phyloP scores from a whole-genome alignment of 2,888 invertebrate species.

The Cerastis rubricosa region DNA sequence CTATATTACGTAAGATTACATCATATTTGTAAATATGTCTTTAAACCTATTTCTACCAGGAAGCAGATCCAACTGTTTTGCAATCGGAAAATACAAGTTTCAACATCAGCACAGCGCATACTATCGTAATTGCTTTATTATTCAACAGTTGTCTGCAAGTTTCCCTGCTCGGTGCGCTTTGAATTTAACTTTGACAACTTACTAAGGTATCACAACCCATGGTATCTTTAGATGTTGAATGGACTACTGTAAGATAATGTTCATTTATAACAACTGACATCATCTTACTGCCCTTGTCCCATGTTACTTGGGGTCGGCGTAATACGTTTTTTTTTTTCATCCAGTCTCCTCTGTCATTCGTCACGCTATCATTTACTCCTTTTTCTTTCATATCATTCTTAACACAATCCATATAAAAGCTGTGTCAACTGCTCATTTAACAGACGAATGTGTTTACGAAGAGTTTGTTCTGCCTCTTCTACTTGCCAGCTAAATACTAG shows the following conservation, averaged over 20 bases:
- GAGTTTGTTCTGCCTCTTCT: background rate
- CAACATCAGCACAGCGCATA: constrained; percentile 10
- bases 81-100: constrained; percentile 23
- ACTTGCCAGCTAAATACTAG: background rate
- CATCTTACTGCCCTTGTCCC: too few relatives aligned
- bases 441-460: background rate
- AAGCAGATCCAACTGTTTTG: background rate
- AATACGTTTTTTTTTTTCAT: too few relatives aligned
- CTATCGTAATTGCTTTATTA: constrained; percentile 39
- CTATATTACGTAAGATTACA: background rate
- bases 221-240: constrained; percentile 3
- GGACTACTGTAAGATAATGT: background rate
- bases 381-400: too few relatives aligned
- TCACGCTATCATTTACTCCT: too few relatives aligned
- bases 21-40: background rate
- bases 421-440: background rate
- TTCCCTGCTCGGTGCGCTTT: constrained; percentile 13
- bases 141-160: constrained; percentile 26
- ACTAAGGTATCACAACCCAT: background rate
- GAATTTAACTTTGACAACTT: constrained; percentile 23
- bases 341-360: too few relatives aligned
- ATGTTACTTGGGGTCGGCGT: too few relatives aligned
- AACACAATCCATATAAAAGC: too few relatives aligned
- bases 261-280: background rate
- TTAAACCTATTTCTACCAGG: background rate